phyloP scores from a whole-genome alignment of 2,888 invertebrate genomes.

The Meloe dianella region DNA sequence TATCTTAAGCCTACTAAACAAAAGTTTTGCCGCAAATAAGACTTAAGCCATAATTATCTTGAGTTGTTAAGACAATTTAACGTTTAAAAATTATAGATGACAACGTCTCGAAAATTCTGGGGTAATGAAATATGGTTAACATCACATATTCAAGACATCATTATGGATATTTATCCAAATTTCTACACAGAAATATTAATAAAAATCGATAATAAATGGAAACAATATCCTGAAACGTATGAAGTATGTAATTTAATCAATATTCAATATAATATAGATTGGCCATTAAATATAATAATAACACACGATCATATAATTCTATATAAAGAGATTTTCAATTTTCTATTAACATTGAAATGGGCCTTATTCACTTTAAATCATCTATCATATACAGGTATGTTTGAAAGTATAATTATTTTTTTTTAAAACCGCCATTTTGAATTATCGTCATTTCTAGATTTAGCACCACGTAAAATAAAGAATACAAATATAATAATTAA shows the following conservation, averaged over 20 bases:
- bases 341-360: conserved; percentile 56
- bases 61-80: no score
- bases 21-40: no score
- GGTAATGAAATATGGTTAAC: conserved; percentile 54
- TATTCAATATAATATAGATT: conserved; percentile 49
- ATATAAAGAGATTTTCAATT: conserved; percentile 53
- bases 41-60: no score
- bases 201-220: conserved; percentile 46
- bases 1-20: no score
- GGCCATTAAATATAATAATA: conserved; percentile 57
- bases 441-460: conserved; percentile 10
- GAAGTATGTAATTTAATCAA: conserved; percentile 46
- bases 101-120: conserved; percentile 42
- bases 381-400: conserved; percentile 51
- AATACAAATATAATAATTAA: conserved; percentile 13
- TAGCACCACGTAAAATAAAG: conserved; percentile 1
- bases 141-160: conserved; percentile 54
- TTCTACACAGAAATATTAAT: conserved; percentile 51
- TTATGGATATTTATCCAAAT: conserved; percentile 54
- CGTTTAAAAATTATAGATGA: conserved; percentile 36
- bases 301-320: conserved; percentile 46
- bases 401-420: no score
- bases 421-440: conserved; percentile 5
- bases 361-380: conserved; percentile 53
- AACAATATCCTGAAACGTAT: conserved; percentile 43